Percentiles rank a stretch among this genome's conserved stretches.
phyloP scores from a whole-genome alignment of 1,140 invertebrate genomes.

The Melanaphis sacchari region DNA sequence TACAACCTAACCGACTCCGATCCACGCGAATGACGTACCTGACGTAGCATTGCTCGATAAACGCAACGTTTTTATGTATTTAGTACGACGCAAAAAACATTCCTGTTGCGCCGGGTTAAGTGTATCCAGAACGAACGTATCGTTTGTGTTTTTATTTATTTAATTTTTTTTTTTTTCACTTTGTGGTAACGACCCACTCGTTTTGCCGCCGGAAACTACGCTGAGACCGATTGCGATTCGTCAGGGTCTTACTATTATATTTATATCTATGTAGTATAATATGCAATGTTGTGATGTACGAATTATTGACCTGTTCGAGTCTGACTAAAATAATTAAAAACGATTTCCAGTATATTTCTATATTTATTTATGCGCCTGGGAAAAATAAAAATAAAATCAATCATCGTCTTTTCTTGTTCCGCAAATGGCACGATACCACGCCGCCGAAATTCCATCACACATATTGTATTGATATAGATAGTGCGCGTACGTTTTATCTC shows the following conservation, averaged over 20 bases:
- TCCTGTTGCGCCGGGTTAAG: neutral
- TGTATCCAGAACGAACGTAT: neutral
- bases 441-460: neutral
- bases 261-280: neutral
- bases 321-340: neutral
- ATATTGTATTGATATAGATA: neutral
- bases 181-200: neutral
- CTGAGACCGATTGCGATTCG: neutral
- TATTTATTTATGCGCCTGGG: neutral
- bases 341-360: neutral
- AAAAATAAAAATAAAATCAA: neutral
- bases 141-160: neutral
- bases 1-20: neutral
- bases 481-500: neutral
- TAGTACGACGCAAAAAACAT: conserved; percentile 20
- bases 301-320: neutral
- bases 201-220: neutral
- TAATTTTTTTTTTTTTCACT: no score
- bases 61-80: neutral
- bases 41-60: neutral
- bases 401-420: conserved; percentile 7
- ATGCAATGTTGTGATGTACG: neutral
- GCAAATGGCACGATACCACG: neutral
- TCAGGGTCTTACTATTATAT: neutral
- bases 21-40: neutral